Conservation (phyloP, 2,888 invertebrate genomes). For the Watsonalla cultraria region DNA sequence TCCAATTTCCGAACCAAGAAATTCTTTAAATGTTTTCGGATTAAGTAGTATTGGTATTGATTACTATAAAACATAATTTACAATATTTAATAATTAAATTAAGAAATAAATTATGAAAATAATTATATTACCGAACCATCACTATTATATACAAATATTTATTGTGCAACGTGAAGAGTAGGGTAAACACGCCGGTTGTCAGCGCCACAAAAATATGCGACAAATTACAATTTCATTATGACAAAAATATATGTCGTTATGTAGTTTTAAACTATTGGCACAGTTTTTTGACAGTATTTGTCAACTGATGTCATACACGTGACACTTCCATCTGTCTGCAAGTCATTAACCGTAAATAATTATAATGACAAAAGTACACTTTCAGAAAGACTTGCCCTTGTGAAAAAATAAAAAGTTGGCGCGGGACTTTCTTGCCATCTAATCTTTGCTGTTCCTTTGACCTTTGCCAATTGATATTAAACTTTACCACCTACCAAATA, state of each 20-base stretch:
- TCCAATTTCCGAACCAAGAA: too few species aligned
- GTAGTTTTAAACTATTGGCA: neutral
- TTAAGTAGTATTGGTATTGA: too few species aligned
- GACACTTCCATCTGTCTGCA: constrained; percentile 2
- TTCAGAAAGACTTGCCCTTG: constrained; percentile 28
- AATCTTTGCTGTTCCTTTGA: neutral
- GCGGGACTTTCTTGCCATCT: constrained; percentile 16
- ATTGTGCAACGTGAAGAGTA: too few species aligned
- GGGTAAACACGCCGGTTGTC: too few species aligned
- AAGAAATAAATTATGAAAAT: too few species aligned
- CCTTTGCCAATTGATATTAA: neutral
- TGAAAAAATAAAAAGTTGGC: constrained; percentile 33
- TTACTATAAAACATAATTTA: too few species aligned
- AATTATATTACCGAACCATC: too few species aligned
- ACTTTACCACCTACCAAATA: neutral
- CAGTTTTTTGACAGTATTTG: neutral
- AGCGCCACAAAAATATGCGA: neutral
- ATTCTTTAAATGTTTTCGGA: too few species aligned
- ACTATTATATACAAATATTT: too few species aligned
- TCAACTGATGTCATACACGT: constrained; percentile 2
- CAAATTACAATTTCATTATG: neutral
- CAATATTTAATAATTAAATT: too few species aligned
- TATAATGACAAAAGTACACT: constrained; percentile 8
- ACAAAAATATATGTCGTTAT: neutral
- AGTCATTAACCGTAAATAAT: constrained; percentile 3